Evolutionary conservation across 2,888 invertebrate genomes (phyloP).

Genomic region (Macrophya annulata): DNA sequence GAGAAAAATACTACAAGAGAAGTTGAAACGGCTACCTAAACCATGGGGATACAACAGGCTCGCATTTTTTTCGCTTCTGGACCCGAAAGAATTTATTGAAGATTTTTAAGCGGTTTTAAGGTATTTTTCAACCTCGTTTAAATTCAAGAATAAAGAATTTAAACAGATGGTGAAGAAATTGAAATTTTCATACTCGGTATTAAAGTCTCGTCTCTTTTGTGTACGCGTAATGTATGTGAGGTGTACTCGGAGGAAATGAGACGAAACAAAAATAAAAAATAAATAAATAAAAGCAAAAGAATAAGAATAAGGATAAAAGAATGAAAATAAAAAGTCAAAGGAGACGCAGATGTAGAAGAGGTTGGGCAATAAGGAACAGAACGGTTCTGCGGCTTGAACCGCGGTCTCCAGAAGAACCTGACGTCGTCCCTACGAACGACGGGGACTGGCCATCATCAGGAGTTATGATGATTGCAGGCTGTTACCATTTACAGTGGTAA

Average conservation of each 20-base stretch:
- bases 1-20: conserved; percentile 68
- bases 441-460: conserved; percentile 70
- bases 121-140: conserved; percentile 39
- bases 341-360: conserved; percentile 46
- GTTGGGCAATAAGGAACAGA: conserved; percentile 75
- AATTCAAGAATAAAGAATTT: not conserved
- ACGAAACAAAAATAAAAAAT: not conserved
- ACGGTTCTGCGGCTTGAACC: conserved; percentile 74
- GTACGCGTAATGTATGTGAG: not conserved
- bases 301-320: not conserved
- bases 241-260: not conserved
- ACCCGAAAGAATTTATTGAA: conserved; percentile 66
- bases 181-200: not conserved
- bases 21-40: conserved; percentile 66
- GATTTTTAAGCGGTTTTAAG: conserved; percentile 44
- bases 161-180: not conserved
- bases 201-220: not conserved
- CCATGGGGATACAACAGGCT: conserved; percentile 56
- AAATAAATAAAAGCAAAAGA: too few relatives aligned
- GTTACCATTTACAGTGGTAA: conserved; percentile 78
- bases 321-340: not conserved
- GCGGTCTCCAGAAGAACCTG: conserved; percentile 60
- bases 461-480: conserved; percentile 78
- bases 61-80: conserved; percentile 65
- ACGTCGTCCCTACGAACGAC: conserved; percentile 59